phyloP scores from a whole-genome alignment of 2,797 vertebrate genomes.

The Coreius guichenoti region DNA sequence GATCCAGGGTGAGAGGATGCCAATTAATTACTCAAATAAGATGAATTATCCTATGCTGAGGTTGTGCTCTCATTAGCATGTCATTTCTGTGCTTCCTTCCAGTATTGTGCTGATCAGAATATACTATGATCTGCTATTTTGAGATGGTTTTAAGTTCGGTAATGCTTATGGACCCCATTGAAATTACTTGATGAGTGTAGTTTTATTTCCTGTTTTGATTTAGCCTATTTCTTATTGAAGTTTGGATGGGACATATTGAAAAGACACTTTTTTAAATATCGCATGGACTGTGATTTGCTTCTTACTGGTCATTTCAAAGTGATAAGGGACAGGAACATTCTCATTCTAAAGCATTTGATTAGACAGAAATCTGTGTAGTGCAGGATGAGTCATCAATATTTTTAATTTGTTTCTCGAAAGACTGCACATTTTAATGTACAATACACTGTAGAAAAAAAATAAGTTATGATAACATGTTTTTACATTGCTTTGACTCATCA shows the following conservation, averaged over 20 bases:
- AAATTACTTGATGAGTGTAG: not conserved
- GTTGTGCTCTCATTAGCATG: conserved; percentile 15
- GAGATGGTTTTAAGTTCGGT: not conserved
- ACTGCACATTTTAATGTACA: not conserved
- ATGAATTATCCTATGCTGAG: not conserved
- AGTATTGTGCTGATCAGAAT: not conserved
- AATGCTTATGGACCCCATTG: not conserved
- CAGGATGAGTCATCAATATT: not conserved
- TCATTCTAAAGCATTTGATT: not conserved
- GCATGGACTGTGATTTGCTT: not conserved
- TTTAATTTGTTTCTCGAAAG: not conserved
- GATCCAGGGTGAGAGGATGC: conserved; percentile 1
- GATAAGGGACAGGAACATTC: not conserved
- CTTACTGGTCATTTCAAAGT: not conserved
- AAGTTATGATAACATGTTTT: no score
- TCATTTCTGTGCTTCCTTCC: not conserved
- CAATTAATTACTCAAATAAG: conserved; percentile 12
- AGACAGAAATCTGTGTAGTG: not conserved
- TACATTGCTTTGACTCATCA: no score
- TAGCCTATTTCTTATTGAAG: not conserved
- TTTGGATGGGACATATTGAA: not conserved
- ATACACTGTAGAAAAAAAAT: not conserved
- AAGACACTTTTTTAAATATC: not conserved
- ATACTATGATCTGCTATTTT: not conserved
- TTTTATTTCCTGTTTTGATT: conserved; percentile 3